phyloP scores from a whole-genome alignment of 2,888 invertebrate species.

The Scaptomyza cyrtandrae region DNA sequence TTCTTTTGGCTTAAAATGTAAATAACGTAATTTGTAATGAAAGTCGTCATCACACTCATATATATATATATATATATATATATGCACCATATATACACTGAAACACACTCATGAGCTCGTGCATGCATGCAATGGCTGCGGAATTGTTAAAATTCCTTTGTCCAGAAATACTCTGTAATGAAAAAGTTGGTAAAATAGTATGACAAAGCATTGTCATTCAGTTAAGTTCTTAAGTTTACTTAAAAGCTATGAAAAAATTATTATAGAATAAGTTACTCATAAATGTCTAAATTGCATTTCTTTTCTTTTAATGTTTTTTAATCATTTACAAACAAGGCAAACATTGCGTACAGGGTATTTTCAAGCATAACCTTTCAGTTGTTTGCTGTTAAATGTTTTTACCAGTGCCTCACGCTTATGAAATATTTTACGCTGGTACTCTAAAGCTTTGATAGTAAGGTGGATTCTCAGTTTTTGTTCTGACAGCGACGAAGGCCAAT shows the following conservation, averaged over 20 bases:
- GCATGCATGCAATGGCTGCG: constrained; percentile 48
- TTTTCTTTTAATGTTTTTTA: not conserved
- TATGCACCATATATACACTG: constrained; percentile 15
- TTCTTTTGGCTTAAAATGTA: constrained; percentile 58
- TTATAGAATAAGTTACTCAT: too few species aligned
- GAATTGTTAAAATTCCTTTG: constrained; percentile 58
- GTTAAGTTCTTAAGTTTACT: too few species aligned
- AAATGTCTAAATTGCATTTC: too few species aligned
- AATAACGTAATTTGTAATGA: constrained; percentile 76
- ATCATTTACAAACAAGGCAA: not conserved
- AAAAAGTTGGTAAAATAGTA: too few species aligned
- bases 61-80: constrained; percentile 16
- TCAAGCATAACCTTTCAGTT: not conserved
- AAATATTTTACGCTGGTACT: constrained; percentile 73
- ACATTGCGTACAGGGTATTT: constrained; percentile 6
- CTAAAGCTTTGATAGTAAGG: constrained; percentile 59
- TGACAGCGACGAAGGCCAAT: constrained; percentile 69
- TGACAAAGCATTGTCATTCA: too few species aligned
- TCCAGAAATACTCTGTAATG: constrained; percentile 17
- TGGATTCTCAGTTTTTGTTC: constrained; percentile 49
- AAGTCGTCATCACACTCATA: constrained; percentile 40
- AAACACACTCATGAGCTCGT: constrained; percentile 28
- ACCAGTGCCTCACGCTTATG: constrained; percentile 50
- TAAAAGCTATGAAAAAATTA: too few species aligned
- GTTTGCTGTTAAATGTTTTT: constrained; percentile 29